These are phyloP conservation scores for Macroglossus sobrinus DNA, from an alignment of 2,113 vertebrate species.

Conservation along the genomic window DNA sequence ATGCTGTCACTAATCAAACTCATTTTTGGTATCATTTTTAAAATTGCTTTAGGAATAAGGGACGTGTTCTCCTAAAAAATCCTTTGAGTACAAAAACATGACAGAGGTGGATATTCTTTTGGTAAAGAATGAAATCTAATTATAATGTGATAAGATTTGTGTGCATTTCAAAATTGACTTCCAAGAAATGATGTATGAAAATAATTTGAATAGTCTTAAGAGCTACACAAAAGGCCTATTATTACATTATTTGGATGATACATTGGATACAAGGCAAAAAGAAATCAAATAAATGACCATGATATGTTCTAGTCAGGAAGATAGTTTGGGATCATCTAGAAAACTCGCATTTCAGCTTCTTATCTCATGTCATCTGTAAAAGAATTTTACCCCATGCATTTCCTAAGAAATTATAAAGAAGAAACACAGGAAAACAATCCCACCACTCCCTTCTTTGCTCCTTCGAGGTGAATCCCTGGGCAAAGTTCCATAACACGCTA, in stretches of 20 bases:
- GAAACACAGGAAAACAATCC: background rate
- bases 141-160: background rate
- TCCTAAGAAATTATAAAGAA: slow-evolving; percentile 6
- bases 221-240: background rate
- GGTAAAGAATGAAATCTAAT: background rate
- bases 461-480: slow-evolving; percentile 89
- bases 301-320: background rate
- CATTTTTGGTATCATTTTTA: background rate
- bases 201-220: background rate
- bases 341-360: background rate
- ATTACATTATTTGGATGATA: background rate
- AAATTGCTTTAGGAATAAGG: background rate
- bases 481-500: slow-evolving; percentile 85
- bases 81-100: slow-evolving; percentile 1
- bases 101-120: background rate
- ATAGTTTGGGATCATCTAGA: background rate
- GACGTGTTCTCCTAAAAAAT: background rate
- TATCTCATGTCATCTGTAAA: background rate
- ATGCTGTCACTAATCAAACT: background rate
- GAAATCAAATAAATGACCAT: background rate
- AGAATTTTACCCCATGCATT: background rate
- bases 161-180: slow-evolving; percentile 3
- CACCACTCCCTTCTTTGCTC: slow-evolving; percentile 86
- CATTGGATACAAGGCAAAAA: background rate
- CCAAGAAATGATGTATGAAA: background rate